Percentiles rank a stretch among this genome's conserved stretches.
Evolutionary conservation across 2,888 invertebrate genomes (phyloP).

Genomic region (Dendrolimus pini): DNA sequence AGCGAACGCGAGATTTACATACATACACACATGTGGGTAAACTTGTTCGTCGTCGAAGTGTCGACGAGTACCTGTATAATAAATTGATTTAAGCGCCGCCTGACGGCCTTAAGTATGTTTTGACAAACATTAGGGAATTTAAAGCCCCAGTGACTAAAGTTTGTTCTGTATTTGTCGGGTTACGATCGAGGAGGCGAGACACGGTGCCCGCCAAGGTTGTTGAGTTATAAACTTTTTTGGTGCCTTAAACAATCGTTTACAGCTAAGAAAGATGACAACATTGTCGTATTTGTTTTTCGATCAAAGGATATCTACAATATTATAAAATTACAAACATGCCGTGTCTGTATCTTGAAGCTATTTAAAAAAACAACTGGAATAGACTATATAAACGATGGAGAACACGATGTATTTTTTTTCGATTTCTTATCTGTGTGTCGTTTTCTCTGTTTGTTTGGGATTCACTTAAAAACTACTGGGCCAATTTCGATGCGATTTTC

Average conservation of each 20-base stretch:
- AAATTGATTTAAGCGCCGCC: conserved; percentile 73
- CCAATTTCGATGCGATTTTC: no score
- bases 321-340: no score
- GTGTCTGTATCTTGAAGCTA: no score
- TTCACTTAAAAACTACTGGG: no score
- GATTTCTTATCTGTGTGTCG: no score
- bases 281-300: background rate
- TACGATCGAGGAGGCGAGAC: conserved; percentile 37
- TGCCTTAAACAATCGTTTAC: background rate
- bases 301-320: no score
- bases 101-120: conserved; percentile 70
- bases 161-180: conserved; percentile 45
- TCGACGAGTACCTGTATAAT: conserved; percentile 65
- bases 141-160: conserved; percentile 59
- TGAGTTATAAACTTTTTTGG: background rate
- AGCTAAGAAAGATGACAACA: background rate
- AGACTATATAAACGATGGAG: no score
- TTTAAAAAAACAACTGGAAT: no score
- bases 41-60: conserved; percentile 55
- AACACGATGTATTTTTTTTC: no score
- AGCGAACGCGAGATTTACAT: conserved; percentile 65
- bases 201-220: background rate
- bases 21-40: conserved; percentile 54
- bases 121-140: conserved; percentile 70
- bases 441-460: no score